Evolutionary conservation across 92 coral and sea anemone species (phyloP).

Genomic region (Chrysogorgia sp.): DNA sequence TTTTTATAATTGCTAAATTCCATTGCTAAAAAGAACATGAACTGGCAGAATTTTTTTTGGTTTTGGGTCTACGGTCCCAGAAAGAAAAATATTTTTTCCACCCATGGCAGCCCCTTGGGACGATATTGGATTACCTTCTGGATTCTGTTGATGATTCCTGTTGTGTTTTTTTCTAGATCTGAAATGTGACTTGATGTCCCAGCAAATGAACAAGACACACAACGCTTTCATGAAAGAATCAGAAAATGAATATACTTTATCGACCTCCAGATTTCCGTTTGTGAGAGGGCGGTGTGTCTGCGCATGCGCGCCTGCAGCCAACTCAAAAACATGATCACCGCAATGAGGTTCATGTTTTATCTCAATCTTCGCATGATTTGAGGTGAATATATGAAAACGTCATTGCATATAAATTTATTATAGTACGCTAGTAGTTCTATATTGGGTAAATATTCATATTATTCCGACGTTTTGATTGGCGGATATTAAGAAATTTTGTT

Average conservation of each 20-base stretch:
- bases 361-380: constrained; percentile 13
- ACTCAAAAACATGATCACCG: too few species aligned
- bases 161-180: constrained; percentile 2
- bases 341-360: constrained; percentile 15
- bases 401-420: constrained; percentile 11
- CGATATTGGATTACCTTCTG: background rate
- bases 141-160: background rate
- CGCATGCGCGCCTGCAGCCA: too few species aligned
- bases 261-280: background rate
- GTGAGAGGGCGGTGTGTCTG: background rate
- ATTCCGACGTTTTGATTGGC: constrained; percentile 16
- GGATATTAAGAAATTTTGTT: too few species aligned
- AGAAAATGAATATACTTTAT: constrained; percentile 7
- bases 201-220: constrained; percentile 7
- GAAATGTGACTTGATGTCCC: constrained; percentile 17
- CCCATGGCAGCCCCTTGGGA: too few species aligned
- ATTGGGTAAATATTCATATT: constrained; percentile 4
- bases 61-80: too few species aligned
- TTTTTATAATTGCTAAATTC: too few species aligned
- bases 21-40: too few species aligned
- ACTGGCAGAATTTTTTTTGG: too few species aligned
- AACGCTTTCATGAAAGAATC: constrained; percentile 20
- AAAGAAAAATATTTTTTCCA: too few species aligned
- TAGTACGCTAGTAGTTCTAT: too few species aligned
- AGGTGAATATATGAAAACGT: background rate